Conservation (phyloP, 2,113 vertebrate species). For the Tragelaphus strepsiceros region DNA sequence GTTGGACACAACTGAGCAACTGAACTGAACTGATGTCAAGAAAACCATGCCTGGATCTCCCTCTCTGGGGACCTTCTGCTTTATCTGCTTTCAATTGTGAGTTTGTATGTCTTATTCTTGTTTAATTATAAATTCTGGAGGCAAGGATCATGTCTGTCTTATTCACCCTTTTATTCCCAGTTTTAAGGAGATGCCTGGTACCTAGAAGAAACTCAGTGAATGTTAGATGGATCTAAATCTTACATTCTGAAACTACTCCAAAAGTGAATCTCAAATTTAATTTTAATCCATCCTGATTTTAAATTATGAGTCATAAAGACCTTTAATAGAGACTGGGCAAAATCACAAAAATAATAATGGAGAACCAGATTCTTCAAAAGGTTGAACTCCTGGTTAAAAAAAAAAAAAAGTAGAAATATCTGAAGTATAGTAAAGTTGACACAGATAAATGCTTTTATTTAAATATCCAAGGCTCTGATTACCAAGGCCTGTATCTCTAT, state of each 20-base stretch:
- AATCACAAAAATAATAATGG: not conserved
- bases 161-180: not conserved
- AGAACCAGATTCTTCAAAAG: not conserved
- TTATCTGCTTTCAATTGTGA: not conserved
- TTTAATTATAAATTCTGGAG: not conserved
- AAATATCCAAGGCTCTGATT: not conserved
- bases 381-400: not conserved
- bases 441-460: not conserved
- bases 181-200: not conserved
- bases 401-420: not conserved
- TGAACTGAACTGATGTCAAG: not conserved
- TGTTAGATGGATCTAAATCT: not conserved
- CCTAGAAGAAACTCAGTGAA: not conserved
- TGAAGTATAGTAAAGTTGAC: not conserved
- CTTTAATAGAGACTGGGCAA: not conserved
- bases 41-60: not conserved
- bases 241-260: not conserved
- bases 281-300: not conserved
- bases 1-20: not conserved
- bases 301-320: not conserved
- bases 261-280: not conserved
- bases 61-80: not conserved
- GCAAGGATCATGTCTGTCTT: not conserved
- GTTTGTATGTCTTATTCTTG: not conserved
- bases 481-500: not conserved